These are phyloP conservation scores for Diorhabda sublineata DNA, from an alignment of 1,140 invertebrate genomes.

Conservation along the genomic window DNA sequence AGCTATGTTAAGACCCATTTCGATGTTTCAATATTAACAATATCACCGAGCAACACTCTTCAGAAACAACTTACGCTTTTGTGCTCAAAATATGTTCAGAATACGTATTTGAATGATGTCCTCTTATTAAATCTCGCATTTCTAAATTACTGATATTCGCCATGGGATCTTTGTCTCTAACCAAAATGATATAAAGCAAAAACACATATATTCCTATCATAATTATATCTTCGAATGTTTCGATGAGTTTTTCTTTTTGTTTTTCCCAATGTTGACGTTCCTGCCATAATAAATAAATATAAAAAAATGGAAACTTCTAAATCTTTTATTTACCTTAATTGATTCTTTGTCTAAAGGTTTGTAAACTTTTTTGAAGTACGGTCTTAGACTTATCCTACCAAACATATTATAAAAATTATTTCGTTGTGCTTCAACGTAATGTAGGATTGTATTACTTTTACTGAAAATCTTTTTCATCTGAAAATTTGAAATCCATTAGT, in stretches of 20 bases:
- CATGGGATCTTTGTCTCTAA: conserved; percentile 27
- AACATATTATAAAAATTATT: conserved; percentile 23
- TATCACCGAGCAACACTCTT: no score
- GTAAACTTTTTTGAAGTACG: conserved; percentile 34
- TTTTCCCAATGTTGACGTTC: conserved; percentile 18
- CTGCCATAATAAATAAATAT: conserved; percentile 15
- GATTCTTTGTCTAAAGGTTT: conserved; percentile 17
- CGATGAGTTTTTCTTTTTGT: conserved; percentile 19
- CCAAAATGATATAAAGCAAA: conserved; percentile 31
- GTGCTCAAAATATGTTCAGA: conserved; percentile 15
- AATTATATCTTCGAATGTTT: conserved; percentile 30
- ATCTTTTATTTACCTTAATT: conserved; percentile 4
- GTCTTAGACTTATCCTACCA: conserved; percentile 28
- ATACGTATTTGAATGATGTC: conserved; percentile 10
- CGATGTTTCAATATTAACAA: no score
- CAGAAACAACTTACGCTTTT: conserved; percentile 3
- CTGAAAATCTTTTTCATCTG: conserved; percentile 6
- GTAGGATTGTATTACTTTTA: background rate
- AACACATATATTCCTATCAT: conserved; percentile 34
- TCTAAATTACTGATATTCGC: conserved; percentile 23
- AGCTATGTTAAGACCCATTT: no score
- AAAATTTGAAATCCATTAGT: background rate
- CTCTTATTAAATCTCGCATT: conserved; percentile 21
- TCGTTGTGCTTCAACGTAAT: conserved; percentile 23
- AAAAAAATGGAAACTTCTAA: no score